These are phyloP conservation scores for Rhyacophila evoluta DNA, from an alignment of 2,888 invertebrate species.

Conservation along the genomic window DNA sequence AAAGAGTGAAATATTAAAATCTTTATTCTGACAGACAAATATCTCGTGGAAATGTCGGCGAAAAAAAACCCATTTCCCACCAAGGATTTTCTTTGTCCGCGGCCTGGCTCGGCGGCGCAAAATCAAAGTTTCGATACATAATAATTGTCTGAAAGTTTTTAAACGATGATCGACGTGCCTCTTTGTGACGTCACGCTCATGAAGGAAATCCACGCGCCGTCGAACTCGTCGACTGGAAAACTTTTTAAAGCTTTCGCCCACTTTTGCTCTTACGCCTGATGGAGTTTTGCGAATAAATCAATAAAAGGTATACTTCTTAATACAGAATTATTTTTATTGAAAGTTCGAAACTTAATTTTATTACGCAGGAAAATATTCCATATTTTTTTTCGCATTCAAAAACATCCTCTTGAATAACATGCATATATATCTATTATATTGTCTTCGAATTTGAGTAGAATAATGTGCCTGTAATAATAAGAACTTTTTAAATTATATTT, in stretches of 20 bases:
- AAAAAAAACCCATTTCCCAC: not conserved
- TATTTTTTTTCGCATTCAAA: no score
- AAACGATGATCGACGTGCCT: slow-evolving; percentile 14
- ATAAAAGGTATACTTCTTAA: no score
- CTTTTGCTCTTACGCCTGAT: not conserved
- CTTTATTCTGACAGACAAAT: not conserved
- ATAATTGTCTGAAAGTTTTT: slow-evolving; percentile 24
- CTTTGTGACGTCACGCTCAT: not conserved
- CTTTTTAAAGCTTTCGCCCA: not conserved
- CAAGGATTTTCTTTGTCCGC: not conserved
- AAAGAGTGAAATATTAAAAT: not conserved
- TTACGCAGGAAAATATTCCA: no score
- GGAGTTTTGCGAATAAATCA: not conserved
- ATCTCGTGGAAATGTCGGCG: not conserved
- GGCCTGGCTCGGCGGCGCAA: not conserved
- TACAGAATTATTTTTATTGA: no score
- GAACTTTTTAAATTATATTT: no score
- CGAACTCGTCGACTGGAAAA: not conserved
- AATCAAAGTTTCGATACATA: slow-evolving; percentile 24
- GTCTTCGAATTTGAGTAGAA: no score
- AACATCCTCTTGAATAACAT: no score
- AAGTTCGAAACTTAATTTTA: no score
- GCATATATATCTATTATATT: no score
- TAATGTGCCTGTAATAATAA: no score
- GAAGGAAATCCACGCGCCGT: not conserved